Evolutionary conservation across 2,888 invertebrate species (phyloP), one percentile per base, ranked within the genome.

Genomic region (Minunthozetes semirufus): DNA sequence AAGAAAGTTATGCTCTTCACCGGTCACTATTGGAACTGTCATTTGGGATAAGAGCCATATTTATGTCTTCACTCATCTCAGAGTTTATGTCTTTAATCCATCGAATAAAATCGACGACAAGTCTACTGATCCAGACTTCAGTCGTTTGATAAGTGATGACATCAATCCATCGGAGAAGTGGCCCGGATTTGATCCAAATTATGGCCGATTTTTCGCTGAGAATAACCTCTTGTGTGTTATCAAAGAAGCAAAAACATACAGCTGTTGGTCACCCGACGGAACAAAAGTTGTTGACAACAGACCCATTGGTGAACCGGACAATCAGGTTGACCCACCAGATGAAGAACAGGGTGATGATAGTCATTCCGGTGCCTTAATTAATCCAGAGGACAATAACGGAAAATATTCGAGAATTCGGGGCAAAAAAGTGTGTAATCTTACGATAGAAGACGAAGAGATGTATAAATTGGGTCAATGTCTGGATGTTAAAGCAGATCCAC

Each of bases 161-260:
- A 27, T 46, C 22, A 9, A 70, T 1, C 70, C 70, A 6, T 11
- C 70, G 3, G 13, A 15, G 22, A 70, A 25, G 17, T 70, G 70
- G 70, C 19, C 19, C 1, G 70, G 48, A n/a, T 70, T 70, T 70
- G 48, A 70, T 48, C 70, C 70, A 11, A 70, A 42, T 42, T 42
- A 70, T 15, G 70, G 70, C 42, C 42, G 48, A 1, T 70, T 70
- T 42, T 70, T 70, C 27, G 46, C 70, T 15, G 46, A n/a, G 1
- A 70, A 48, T 46, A 70, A 70, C 17, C 22, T 19, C 13, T 70
- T 70, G 48, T 70, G 48, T 46, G 48, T 46, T 17, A 46, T 70
- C 4, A 25, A 48, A 27, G 70, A 70, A 1, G 46, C 8, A 4
- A 0, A 38, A 6, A 42, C 27, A 22, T 70, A 27, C 8, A 70